phyloP scores from a whole-genome alignment of 2,797 vertebrate species.

The Dallia pectoralis region DNA sequence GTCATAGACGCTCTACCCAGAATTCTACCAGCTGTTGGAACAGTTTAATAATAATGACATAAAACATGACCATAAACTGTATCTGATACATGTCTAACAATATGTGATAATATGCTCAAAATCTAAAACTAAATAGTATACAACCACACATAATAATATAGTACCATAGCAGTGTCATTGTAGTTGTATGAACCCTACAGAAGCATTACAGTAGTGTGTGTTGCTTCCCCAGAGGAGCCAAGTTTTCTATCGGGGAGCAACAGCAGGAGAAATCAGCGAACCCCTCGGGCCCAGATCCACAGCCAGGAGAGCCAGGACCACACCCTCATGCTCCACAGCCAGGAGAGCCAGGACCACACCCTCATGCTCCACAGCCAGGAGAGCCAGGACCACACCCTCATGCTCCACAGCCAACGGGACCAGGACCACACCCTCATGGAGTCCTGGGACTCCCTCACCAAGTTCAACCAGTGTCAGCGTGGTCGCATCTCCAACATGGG shows the following conservation, averaged over 20 bases:
- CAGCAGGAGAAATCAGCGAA: conserved; percentile 44
- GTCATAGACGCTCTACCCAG: background rate
- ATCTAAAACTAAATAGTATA: background rate
- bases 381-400: conserved; percentile 83
- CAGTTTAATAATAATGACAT: background rate
- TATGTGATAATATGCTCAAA: background rate
- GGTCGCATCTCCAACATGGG: conserved; percentile 89
- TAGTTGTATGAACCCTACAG: background rate
- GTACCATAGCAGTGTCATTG: background rate
- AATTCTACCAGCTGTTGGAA: conserved; percentile 3
- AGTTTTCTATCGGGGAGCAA: conserved; percentile 34
- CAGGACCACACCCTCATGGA: conserved; percentile 84
- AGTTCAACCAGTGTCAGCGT: conserved; percentile 89
- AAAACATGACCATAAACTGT: background rate
- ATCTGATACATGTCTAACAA: background rate
- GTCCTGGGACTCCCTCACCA: conserved; percentile 89
- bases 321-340: conserved; percentile 74
- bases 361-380: conserved; percentile 79
- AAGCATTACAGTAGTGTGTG: conserved; percentile 27
- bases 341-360: conserved; percentile 83
- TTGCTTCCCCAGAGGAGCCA: conserved; percentile 71
- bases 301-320: conserved; percentile 84
- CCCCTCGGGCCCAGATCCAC: conserved; percentile 58
- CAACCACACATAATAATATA: background rate
- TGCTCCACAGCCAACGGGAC: conserved; percentile 79